Base-by-base conservation (phyloP, 2,113 vertebrate genomes). In the Tympanuchus pallidicinctus region DNA sequence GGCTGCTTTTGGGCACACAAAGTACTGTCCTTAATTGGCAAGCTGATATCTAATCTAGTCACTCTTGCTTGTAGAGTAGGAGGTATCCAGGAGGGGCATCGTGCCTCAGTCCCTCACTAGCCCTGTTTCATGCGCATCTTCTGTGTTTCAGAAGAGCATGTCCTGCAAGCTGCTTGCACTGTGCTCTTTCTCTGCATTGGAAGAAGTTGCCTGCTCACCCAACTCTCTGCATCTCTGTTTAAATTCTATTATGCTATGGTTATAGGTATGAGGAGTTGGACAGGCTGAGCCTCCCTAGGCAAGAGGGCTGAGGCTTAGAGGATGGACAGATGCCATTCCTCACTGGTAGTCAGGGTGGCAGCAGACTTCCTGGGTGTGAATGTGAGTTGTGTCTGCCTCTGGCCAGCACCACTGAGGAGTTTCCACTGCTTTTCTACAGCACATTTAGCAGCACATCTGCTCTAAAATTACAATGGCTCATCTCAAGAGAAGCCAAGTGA, bases 1-100 rank as follows among this genome's bases (percentile, higher is more conserved):
- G 92, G 50, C 22, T 91, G 73, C 54, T 87, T 67, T 71, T 86
- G 80, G 48, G 87, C 61, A 70, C 82, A 64, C 64, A 64, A 85
- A 90, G 78, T 96, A 86, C 81, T 94, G 93, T 81, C 84, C 82
- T 89, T 90, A 95, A 92, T 91, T 93, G 89, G 83, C 54, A 86
- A 64, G 64, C 76, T 93, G 78, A 90, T 95, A 92, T 95, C 77
- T 95, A 92, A 93, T 92, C 77, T 93, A 81, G 63, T 88, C 40
- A 9, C 47, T 92, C 57, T 34, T 61, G 45, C 71, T 94, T 90
- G 92, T 57, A 79, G 82, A 34, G 34, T 54, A 71, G 43, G 30
- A 54, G 34, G 42, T 10, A 4, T 94, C 89, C 75, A 78, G 65
- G 59, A 77, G 88, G 82, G 73, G 75, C 0, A 0, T 40, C 22